Conservation (phyloP, 2,888 invertebrate genomes). For the Coremacera marginata region DNA sequence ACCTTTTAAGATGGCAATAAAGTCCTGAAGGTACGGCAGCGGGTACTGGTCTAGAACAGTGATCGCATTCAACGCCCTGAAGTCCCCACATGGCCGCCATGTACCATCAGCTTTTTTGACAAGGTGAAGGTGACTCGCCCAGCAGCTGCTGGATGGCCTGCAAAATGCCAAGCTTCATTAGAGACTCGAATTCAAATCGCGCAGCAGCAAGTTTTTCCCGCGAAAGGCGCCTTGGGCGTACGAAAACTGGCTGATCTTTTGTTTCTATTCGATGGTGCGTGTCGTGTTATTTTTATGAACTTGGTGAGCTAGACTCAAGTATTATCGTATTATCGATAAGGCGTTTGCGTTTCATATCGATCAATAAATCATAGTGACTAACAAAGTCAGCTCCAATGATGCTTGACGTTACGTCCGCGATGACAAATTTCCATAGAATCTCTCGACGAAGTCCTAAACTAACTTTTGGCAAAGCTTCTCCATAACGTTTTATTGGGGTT, state of each 20-base stretch:
- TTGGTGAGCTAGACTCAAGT: too few relatives aligned
- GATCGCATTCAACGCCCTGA: neutral
- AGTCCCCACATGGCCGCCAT: neutral
- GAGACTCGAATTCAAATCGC: neutral
- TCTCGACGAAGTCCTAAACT: conserved; percentile 38
- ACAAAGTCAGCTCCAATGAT: too few relatives aligned
- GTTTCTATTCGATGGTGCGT: neutral
- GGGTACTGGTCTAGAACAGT: neutral
- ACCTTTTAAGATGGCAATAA: neutral
- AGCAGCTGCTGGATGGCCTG: conserved; percentile 48
- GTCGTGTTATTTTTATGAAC: too few relatives aligned
- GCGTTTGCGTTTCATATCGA: conserved; percentile 27
- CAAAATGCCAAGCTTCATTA: neutral
- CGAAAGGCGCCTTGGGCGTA: neutral
- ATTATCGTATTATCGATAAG: conserved; percentile 16
- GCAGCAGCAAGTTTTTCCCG: neutral
- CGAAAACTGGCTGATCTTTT: neutral
- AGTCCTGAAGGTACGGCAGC: neutral
- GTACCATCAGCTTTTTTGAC: neutral
- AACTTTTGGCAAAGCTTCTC: conserved; percentile 22
- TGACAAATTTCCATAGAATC: conserved; percentile 36
- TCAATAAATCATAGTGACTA: conserved; percentile 29
- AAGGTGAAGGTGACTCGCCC: neutral
- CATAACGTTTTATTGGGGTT: conserved; percentile 22
- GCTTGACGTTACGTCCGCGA: conserved; percentile 36